A percentile compares a stretch with the other conserved stretches of the same genome.
These are phyloP conservation scores for Thryonomys swinderianus DNA, from an alignment of 2,113 vertebrate genomes.

Conservation along the genomic window DNA sequence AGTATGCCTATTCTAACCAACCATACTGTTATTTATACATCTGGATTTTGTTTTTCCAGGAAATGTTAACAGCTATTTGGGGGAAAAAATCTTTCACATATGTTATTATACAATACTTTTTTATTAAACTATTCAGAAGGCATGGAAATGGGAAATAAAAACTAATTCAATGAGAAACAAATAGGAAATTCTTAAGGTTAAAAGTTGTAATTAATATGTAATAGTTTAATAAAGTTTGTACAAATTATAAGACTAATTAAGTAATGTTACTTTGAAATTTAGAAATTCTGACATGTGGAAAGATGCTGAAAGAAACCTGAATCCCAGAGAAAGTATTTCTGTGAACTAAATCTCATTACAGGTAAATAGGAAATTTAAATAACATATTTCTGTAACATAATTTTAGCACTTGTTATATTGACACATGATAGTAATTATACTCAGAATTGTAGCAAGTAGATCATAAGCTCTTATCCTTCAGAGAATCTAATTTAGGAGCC, in stretches of 20 bases:
- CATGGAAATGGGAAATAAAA: constrained; percentile 44
- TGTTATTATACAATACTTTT: neutral
- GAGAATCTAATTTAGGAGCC: constrained; percentile 37
- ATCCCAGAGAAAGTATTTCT: constrained; percentile 25
- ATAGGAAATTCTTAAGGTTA: neutral
- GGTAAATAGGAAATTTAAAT: constrained; percentile 53
- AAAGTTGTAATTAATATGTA: constrained; percentile 25
- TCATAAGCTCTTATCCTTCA: neutral
- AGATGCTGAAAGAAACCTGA: constrained; percentile 33
- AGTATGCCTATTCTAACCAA: neutral
- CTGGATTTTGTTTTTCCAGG: neutral
- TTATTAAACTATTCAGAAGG: neutral
- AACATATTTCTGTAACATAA: constrained; percentile 34
- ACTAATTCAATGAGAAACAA: neutral
- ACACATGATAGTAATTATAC: neutral
- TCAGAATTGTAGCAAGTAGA: neutral
- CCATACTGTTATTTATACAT: neutral
- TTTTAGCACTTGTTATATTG: constrained; percentile 9
- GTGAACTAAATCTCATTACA: neutral
- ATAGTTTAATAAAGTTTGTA: constrained; percentile 25
- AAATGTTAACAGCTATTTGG: neutral
- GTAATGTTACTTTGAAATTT: constrained; percentile 14
- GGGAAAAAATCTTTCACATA: neutral
- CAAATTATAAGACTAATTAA: constrained; percentile 1
- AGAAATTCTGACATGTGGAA: constrained; percentile 36